Evolutionary conservation across 1,140 invertebrate genomes (phyloP).

Genomic region (Dendroctonus valens): DNA sequence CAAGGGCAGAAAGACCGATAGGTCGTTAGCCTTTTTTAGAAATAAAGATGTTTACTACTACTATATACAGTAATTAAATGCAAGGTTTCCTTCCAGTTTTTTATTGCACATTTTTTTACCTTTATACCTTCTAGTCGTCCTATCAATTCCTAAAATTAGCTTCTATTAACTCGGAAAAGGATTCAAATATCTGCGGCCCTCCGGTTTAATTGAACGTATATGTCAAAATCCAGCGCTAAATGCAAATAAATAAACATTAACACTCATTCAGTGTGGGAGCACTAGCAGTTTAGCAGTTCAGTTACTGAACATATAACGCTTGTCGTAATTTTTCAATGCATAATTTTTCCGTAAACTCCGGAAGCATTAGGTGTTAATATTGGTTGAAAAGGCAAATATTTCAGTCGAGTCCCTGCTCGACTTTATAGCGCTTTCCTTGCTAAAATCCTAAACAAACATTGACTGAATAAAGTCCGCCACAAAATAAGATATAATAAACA

Average conservation of each 20-base stretch:
- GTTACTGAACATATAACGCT: too few species aligned
- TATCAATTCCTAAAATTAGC: not conserved
- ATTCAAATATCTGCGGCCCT: not conserved
- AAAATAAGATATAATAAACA: constrained; percentile 13
- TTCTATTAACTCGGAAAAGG: not conserved
- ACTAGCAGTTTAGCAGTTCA: too few species aligned
- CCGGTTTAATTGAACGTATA: not conserved
- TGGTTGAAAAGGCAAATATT: not conserved
- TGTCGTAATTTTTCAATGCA: too few species aligned
- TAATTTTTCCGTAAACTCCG: not conserved
- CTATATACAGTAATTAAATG: too few species aligned
- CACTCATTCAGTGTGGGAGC: too few species aligned
- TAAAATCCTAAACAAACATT: constrained; percentile 14
- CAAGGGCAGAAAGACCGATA: too few species aligned
- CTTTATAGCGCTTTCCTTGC: constrained; percentile 1
- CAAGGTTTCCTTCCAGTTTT: too few species aligned
- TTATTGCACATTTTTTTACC: too few species aligned
- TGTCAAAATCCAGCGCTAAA: constrained; percentile 1
- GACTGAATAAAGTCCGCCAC: constrained; percentile 6
- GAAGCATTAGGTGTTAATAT: not conserved
- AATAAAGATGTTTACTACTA: too few species aligned
- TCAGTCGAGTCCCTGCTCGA: not conserved
- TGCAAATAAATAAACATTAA: constrained; percentile 1
- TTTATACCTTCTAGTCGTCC: not conserved
- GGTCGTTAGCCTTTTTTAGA: too few species aligned